Conservation (phyloP, 2,797 vertebrate genomes). For the Enteromius treurensis region DNA sequence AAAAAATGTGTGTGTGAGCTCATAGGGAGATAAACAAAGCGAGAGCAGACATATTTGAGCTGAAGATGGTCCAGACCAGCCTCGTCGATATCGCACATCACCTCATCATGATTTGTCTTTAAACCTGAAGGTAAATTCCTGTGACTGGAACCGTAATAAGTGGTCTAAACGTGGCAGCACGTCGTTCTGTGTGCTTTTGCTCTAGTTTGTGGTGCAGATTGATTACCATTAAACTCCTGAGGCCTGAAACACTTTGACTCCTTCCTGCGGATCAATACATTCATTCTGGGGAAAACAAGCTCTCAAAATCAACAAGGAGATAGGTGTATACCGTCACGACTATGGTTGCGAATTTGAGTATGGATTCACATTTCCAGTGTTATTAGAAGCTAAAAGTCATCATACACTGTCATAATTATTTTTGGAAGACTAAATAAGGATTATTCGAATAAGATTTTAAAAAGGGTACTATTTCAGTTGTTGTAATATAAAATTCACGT, state of each 20-base stretch:
- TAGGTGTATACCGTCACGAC: neutral
- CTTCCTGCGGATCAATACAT: slow-evolving; percentile 50
- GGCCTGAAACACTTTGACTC: slow-evolving; percentile 39
- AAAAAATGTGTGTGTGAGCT: neutral
- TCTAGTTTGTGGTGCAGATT: slow-evolving; percentile 32
- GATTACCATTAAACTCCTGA: slow-evolving; percentile 49
- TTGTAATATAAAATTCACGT: neutral
- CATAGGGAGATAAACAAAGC: neutral
- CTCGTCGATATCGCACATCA: slow-evolving; percentile 7
- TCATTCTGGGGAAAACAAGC: slow-evolving; percentile 38
- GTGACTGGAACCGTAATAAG: slow-evolving; percentile 22
- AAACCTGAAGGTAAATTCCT: slow-evolving; percentile 34
- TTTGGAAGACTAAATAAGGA: neutral
- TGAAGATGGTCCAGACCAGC: neutral
- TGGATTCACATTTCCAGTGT: neutral
- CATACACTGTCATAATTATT: neutral
- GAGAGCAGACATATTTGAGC: neutral
- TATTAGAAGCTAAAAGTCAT: neutral
- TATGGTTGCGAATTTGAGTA: slow-evolving; percentile 22
- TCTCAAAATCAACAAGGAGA: slow-evolving; percentile 32
- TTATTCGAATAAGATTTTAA: neutral
- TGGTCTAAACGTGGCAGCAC: slow-evolving; percentile 7
- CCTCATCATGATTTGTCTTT: slow-evolving; percentile 17
- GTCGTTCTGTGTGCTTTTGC: neutral
- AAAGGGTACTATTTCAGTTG: neutral